Conservation (phyloP, 2,113 vertebrate species). For the Oxyura jamaicensis region DNA sequence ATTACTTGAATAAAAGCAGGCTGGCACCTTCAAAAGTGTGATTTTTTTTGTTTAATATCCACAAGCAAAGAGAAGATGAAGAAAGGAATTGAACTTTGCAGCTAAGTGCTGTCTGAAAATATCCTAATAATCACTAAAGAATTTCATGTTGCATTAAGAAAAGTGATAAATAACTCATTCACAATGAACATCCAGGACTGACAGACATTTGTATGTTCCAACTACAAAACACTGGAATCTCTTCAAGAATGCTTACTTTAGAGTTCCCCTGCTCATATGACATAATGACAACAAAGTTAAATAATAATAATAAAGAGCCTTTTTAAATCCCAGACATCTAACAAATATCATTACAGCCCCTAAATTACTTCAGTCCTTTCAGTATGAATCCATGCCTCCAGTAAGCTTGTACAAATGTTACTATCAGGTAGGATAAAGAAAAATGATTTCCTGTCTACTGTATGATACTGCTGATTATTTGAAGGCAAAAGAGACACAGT, state of each 20-base stretch:
- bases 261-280: neutral
- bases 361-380: neutral
- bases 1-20: neutral
- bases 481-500: neutral
- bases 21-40: neutral
- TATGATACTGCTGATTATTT: neutral
- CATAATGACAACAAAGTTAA: neutral
- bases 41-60: neutral
- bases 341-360: neutral
- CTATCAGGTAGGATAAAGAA: neutral
- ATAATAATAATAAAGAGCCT: neutral
- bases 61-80: neutral
- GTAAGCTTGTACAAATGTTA: neutral
- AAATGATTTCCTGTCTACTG: neutral
- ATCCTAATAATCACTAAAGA: neutral
- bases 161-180: neutral
- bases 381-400: neutral
- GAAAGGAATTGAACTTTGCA: neutral
- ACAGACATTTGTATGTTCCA: neutral
- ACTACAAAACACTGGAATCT: neutral
- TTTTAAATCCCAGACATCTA: neutral
- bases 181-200: neutral
- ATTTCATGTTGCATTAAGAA: neutral
- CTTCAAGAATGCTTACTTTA: neutral
- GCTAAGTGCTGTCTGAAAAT: neutral